A percentile compares a stretch with the other conserved stretches of the same genome.
These are phyloP conservation scores for Serripes groenlandicus DNA, from an alignment of 2,888 invertebrate genomes.

Conservation along the genomic window DNA sequence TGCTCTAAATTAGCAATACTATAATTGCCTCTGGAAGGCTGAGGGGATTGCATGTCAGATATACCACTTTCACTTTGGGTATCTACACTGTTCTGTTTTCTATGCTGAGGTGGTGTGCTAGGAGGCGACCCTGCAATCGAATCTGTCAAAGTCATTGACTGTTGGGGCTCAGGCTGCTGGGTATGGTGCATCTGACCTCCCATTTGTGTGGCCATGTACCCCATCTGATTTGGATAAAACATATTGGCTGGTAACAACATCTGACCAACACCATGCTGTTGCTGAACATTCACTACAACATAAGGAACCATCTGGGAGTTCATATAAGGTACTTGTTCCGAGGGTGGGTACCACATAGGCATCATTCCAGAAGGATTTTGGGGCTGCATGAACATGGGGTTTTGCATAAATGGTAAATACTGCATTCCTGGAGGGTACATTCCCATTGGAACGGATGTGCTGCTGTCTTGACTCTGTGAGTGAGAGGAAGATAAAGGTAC, in stretches of 20 bases:
- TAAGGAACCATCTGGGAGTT: slow-evolving; percentile 51
- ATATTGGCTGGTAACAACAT: slow-evolving; percentile 64
- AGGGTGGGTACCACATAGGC: slow-evolving; percentile 57
- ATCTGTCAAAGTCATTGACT: slow-evolving; percentile 19
- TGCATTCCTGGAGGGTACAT: slow-evolving; percentile 37
- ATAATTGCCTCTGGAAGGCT: slow-evolving; percentile 60
- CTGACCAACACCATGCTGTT: slow-evolving; percentile 59
- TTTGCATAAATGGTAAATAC: slow-evolving; percentile 57
- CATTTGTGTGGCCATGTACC: slow-evolving; percentile 19
- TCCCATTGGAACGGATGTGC: slow-evolving; percentile 20
- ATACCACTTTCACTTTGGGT: slow-evolving; percentile 55
- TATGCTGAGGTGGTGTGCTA: slow-evolving; percentile 75
- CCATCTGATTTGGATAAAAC: slow-evolving; percentile 51
- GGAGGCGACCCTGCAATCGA: slow-evolving; percentile 72
- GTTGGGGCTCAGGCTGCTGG: slow-evolving; percentile 49
- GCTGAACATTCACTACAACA: slow-evolving; percentile 66
- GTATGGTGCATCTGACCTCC: slow-evolving; percentile 35
- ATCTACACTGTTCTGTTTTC: slow-evolving; percentile 68
- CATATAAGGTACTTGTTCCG: slow-evolving; percentile 28
- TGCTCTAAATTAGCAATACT: slow-evolving; percentile 81
- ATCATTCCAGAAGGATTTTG: slow-evolving; percentile 66
- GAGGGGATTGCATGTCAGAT: slow-evolving; percentile 68
- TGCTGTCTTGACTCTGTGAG: slow-evolving; percentile 14
- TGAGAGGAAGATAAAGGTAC: slow-evolving; percentile 36
- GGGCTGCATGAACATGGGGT: slow-evolving; percentile 63